These are phyloP conservation scores for Microctonus aethiopoides DNA, from an alignment of 2,888 invertebrate genomes.

Conservation along the genomic window DNA sequence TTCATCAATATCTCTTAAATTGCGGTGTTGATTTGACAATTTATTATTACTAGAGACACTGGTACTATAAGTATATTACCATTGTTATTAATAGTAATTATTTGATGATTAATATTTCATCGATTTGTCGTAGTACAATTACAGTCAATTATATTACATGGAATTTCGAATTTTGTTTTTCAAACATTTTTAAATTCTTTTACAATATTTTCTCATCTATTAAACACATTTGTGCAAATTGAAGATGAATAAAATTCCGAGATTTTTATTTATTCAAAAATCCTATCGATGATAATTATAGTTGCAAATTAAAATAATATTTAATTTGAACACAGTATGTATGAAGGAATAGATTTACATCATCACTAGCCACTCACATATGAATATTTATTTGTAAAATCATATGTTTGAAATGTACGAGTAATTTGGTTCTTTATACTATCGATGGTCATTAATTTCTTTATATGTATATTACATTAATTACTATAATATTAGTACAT, in stretches of 20 bases:
- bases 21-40: not conserved
- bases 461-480: constrained; percentile 1
- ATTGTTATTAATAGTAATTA: not conserved
- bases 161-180: not conserved
- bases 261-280: not conserved
- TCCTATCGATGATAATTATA: not conserved
- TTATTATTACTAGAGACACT: not conserved
- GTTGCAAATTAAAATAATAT: not conserved
- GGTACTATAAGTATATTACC: not conserved
- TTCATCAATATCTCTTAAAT: not conserved
- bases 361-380: constrained; percentile 25
- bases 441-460: constrained; percentile 24
- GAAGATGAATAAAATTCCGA: not conserved
- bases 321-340: not conserved
- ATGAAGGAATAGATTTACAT: not conserved
- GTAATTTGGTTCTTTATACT: constrained; percentile 21
- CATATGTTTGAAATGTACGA: constrained; percentile 21
- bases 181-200: not conserved
- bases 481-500: not conserved
- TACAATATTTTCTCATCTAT: not conserved
- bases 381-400: constrained; percentile 27
- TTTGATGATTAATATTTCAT: not conserved
- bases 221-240: not conserved
- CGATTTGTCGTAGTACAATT: not conserved
- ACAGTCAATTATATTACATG: not conserved